Conservation (phyloP, 2,797 vertebrate species). For the Chrysocyon brachyurus region DNA sequence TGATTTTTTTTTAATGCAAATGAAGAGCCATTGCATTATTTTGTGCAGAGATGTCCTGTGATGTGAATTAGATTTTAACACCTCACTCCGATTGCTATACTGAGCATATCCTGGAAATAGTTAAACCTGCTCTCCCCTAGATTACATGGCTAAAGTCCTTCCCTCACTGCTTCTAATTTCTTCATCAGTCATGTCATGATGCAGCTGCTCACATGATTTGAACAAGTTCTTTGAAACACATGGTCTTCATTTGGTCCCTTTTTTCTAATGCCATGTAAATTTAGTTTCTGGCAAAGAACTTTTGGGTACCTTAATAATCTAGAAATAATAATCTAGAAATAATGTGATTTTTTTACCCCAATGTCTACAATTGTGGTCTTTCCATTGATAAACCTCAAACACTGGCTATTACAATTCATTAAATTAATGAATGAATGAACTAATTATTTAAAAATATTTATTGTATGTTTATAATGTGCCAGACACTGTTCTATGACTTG, state of each 20-base stretch:
- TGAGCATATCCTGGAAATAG: background rate
- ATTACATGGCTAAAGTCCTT: background rate
- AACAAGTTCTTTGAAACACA: slow-evolving; percentile 33
- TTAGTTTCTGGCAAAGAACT: background rate
- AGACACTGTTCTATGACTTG: background rate
- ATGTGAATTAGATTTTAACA: background rate
- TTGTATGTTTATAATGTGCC: background rate
- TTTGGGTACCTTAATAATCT: slow-evolving; percentile 13
- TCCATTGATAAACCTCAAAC: background rate
- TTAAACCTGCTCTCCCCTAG: background rate
- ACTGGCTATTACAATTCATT: background rate
- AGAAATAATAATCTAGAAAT: background rate
- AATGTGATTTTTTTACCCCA: background rate
- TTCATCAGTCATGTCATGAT: background rate
- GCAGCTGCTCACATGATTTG: slow-evolving; percentile 25
- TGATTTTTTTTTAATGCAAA: background rate
- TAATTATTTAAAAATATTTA: background rate
- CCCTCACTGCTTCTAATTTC: background rate
- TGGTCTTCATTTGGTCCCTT: slow-evolving; percentile 49
- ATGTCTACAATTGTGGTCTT: background rate
- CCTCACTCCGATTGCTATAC: background rate
- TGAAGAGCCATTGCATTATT: background rate
- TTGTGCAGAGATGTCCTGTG: background rate
- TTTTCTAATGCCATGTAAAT: slow-evolving; percentile 30
- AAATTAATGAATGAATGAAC: background rate